Evolutionary conservation across 92 coral and sea anemone genomes (phyloP).

Genomic region (Porites cylindrica): DNA sequence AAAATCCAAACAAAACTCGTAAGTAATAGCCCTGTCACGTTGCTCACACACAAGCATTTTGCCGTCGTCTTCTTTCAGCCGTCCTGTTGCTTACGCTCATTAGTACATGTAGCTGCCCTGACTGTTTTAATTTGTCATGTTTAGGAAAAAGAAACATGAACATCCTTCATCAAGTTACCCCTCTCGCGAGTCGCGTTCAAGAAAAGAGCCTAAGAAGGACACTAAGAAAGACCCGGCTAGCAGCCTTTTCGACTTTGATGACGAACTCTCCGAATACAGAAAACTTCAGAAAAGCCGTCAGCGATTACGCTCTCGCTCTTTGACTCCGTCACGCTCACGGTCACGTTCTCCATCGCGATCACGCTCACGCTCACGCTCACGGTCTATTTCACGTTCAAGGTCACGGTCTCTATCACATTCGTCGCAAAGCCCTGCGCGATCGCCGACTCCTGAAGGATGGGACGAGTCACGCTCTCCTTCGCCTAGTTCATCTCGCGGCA

Average conservation of each 20-base stretch:
- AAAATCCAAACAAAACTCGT: too few species aligned
- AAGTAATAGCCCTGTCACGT: too few species aligned
- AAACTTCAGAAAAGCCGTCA: constrained; percentile 85
- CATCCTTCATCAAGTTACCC: background rate
- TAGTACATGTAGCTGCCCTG: background rate
- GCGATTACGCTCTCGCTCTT: constrained; percentile 61
- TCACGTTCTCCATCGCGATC: constrained; percentile 85
- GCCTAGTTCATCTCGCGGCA: constrained; percentile 73
- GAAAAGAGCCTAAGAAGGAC: constrained; percentile 34
- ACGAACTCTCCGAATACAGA: constrained; percentile 87
- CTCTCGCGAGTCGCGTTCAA: constrained; percentile 22
- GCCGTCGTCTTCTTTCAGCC: too few species aligned
- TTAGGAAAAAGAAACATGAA: constrained; percentile 33
- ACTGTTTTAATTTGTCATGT: background rate
- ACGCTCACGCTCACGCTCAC: constrained; percentile 80
- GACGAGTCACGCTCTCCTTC: constrained; percentile 93
- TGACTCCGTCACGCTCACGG: constrained; percentile 73
- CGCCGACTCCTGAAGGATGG: constrained; percentile 99
- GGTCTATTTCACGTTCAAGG: constrained; percentile 72
- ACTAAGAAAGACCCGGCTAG: constrained; percentile 28
- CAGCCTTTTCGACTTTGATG: constrained; percentile 75
- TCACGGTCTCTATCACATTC: constrained; percentile 90
- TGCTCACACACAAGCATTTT: too few species aligned
- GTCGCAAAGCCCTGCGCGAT: constrained; percentile 77
- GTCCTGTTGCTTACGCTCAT: too few species aligned